These are phyloP conservation scores for Volucella inflata DNA, from an alignment of 2,888 invertebrate genomes.

Conservation along the genomic window DNA sequence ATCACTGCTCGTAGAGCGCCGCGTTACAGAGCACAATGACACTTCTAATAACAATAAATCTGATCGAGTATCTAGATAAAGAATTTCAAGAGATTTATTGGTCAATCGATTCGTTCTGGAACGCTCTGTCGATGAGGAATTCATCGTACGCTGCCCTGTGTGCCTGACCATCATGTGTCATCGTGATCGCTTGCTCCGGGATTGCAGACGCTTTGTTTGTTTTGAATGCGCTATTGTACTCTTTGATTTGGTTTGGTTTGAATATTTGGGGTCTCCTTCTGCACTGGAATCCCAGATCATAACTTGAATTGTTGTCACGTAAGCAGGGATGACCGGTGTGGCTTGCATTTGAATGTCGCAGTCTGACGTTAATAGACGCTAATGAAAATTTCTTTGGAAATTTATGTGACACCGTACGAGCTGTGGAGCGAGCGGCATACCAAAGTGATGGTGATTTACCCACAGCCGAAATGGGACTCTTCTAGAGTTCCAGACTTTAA, in stretches of 20 bases:
- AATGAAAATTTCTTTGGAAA: constrained; percentile 69
- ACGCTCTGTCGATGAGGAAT: constrained; percentile 43
- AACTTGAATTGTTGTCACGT: constrained; percentile 66
- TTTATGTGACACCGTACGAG: constrained; percentile 67
- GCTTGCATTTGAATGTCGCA: constrained; percentile 71
- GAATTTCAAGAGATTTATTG: constrained; percentile 64
- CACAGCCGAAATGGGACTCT: constrained; percentile 29
- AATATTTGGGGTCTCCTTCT: neutral
- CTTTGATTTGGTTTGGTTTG: constrained; percentile 1
- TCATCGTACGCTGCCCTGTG: constrained; percentile 30
- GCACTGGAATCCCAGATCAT: constrained; percentile 44
- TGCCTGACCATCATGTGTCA: constrained; percentile 54
- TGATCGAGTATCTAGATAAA: constrained; percentile 63
- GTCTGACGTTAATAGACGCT: constrained; percentile 75
- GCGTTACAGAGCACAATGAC: constrained; percentile 36
- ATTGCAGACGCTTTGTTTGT: constrained; percentile 16
- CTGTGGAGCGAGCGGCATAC: constrained; percentile 68
- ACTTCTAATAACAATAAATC: constrained; percentile 67
- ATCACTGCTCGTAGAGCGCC: constrained; percentile 6
- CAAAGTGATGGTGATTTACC: constrained; percentile 58
- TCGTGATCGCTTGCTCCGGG: constrained; percentile 13
- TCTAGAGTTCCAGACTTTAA: constrained; percentile 12
- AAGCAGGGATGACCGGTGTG: constrained; percentile 59
- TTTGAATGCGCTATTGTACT: neutral
- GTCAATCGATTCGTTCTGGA: constrained; percentile 41